Evolutionary conservation across 2,797 vertebrate genomes (phyloP).

Genomic region (Coregonus ussuriensis): DNA sequence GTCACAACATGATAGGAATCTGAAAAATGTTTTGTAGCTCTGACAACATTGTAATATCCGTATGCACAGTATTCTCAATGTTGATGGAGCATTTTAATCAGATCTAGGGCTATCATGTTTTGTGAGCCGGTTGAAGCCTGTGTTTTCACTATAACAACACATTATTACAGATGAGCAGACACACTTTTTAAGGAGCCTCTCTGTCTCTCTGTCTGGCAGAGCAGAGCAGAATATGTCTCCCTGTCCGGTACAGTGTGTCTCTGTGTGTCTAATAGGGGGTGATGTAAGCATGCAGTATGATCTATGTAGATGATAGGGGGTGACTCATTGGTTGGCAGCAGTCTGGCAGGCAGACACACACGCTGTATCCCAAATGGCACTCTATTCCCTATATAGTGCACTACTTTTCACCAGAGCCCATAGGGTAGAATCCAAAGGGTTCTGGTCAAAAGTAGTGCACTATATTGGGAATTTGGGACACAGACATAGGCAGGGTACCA

Average conservation of each 20-base stretch:
- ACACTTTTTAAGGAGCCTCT: not conserved
- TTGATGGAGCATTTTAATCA: no score
- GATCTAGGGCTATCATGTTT: not conserved
- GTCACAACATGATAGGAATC: no score
- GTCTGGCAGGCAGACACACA: slow-evolving; percentile 31
- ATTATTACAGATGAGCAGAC: not conserved
- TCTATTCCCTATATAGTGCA: no score
- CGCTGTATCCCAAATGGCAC: not conserved
- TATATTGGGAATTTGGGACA: no score
- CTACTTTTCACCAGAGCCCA: no score
- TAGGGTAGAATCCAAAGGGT: no score
- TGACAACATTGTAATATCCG: no score
- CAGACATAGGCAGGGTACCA: no score
- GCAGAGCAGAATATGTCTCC: not conserved
- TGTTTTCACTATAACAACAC: not conserved
- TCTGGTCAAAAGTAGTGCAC: no score
- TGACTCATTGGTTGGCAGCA: slow-evolving; percentile 44
- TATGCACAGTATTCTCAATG: not conserved
- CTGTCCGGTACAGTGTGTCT: not conserved
- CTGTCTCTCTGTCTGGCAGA: not conserved
- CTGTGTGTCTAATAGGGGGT: slow-evolving; percentile 17
- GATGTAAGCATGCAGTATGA: slow-evolving; percentile 48
- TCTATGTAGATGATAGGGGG: slow-evolving; percentile 47
- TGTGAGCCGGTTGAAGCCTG: no score
- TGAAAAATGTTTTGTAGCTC: no score